Conservation (phyloP, 2,888 invertebrate genomes). For the Tenthredo notha region DNA sequence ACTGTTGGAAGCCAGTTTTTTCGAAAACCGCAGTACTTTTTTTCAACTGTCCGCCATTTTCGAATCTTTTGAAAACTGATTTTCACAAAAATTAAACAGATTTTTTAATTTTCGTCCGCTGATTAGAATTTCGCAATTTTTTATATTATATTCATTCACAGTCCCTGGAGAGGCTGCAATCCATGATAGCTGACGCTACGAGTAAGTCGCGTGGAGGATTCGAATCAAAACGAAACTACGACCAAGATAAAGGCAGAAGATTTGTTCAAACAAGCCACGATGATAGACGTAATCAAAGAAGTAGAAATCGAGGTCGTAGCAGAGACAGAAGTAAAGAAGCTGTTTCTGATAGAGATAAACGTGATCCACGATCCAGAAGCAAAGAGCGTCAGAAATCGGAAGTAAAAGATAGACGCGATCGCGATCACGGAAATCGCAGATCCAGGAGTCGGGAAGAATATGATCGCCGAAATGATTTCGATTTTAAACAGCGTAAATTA, state of each 20-base stretch:
- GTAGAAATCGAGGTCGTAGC: conserved; percentile 52
- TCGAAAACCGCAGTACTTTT: neutral
- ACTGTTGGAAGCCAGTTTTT: neutral
- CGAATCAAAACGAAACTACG: conserved; percentile 49
- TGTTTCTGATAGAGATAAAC: neutral
- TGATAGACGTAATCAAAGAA: conserved; percentile 3
- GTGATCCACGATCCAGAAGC: conserved; percentile 37
- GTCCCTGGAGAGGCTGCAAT: conserved; percentile 79
- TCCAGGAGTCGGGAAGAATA: conserved; percentile 63
- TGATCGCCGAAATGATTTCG: conserved; percentile 56
- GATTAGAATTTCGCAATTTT: no score
- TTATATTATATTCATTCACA: conserved; percentile 67
- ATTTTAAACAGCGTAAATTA: conserved; percentile 56
- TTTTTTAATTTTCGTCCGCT: no score
- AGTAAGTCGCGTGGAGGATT: conserved; percentile 53
- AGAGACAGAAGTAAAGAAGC: conserved; percentile 8
- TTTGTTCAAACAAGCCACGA: neutral
- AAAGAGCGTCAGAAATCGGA: conserved; percentile 36
- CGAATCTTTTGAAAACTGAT: no score
- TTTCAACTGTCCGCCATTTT: no score
- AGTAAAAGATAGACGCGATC: conserved; percentile 43
- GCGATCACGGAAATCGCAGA: conserved; percentile 56
- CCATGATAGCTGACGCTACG: conserved; percentile 80
- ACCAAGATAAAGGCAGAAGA: conserved; percentile 54
- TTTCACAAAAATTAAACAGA: no score